Evolutionary conservation across 2,888 invertebrate species (phyloP), one percentile per base, ranked within the genome.

Genomic region (Archips xylosteana): DNA sequence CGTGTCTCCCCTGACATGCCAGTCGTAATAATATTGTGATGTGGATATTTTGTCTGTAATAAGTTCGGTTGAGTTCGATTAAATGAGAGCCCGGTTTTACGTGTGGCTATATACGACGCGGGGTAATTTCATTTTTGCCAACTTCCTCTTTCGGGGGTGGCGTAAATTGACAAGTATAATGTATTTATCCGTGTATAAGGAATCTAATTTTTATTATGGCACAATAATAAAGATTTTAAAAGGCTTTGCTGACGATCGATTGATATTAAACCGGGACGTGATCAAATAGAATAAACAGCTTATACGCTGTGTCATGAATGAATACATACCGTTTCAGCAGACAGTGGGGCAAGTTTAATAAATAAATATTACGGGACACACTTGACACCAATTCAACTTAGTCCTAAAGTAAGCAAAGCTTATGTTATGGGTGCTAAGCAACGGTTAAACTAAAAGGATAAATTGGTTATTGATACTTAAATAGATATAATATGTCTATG

Each of bases 21-120:
- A 57, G 36, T 42, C 54, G 60, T 60, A 74, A 74, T 74, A 65
- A 65, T 74, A 70, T 70, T 74, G 74, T 74, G 64, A 74, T 74
- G 68, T 73, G 63, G 49, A 68, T 68, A 59, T 64, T 68, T 63
- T 68, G 68, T 23, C 59, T 63, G 36, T 69, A 73, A 73, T 73
- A 73, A 73, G 47, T 73, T 72, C 63, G 63, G 49, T 63, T 69
- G 63, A 73, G 57, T 73, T 73, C 49, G 68, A 73, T 73, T 68
- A 68, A 72, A 68, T 63, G 67, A 42, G 73, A 68, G 36, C 34
- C 13, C 59, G 59, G 62, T 72, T 57, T 62, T 47, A 57, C 32
- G 39, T 5, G 15, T 47, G 39, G 47, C n/a, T 39, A 2, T 57
- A 45, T 23, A 4, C 32, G 57, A 4, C 42, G 57, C 42, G 54